Percentiles rank a stretch among this genome's conserved stretches.
Evolutionary conservation across 1,140 invertebrate genomes (phyloP).

Genomic region (Papilio machaon): DNA sequence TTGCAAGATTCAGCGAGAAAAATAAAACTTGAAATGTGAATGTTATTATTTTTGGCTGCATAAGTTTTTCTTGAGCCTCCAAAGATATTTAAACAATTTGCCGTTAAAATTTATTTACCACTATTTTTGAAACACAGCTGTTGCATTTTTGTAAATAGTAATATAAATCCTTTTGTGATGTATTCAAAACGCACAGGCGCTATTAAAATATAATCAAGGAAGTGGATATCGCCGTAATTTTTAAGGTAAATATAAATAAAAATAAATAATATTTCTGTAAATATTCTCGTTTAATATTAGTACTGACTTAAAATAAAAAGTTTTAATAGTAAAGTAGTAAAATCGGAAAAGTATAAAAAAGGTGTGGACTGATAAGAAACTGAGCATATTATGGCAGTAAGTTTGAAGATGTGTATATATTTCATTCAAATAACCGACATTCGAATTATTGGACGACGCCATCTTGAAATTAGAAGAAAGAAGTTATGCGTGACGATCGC

Average conservation of each 20-base stretch:
- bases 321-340: slow-evolving; percentile 43
- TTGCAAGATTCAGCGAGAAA: background rate
- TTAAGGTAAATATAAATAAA: slow-evolving; percentile 29
- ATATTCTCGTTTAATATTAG: slow-evolving; percentile 71
- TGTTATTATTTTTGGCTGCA: background rate
- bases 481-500: slow-evolving; percentile 65
- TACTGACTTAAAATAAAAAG: slow-evolving; percentile 67
- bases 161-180: too few species aligned
- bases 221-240: background rate
- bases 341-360: slow-evolving; percentile 52
- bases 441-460: background rate
- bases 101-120: too few species aligned
- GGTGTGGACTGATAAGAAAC: slow-evolving; percentile 56
- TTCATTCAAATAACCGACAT: background rate
- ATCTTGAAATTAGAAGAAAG: slow-evolving; percentile 19
- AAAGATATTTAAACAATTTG: background rate
- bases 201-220: background rate
- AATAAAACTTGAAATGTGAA: background rate
- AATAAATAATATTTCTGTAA: slow-evolving; percentile 53
- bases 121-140: background rate
- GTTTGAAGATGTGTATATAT: slow-evolving; percentile 36
- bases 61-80: background rate
- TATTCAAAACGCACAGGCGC: background rate
- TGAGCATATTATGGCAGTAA: slow-evolving; percentile 60
- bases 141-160: background rate